phyloP scores from a whole-genome alignment of 2,113 vertebrate species.

The Willisornis vidua region DNA sequence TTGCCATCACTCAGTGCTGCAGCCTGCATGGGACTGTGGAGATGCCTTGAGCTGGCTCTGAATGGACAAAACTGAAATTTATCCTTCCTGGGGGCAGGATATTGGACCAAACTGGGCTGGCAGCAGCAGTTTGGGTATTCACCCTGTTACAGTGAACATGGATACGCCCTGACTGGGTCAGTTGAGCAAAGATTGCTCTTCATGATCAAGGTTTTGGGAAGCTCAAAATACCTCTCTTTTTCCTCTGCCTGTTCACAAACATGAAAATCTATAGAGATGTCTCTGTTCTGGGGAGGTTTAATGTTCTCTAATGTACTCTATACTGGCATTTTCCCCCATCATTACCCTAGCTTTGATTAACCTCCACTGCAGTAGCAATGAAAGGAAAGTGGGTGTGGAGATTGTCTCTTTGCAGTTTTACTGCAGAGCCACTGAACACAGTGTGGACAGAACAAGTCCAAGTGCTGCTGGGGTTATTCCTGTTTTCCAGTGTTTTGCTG shows the following conservation, averaged over 20 bases:
- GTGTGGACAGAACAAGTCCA: background rate
- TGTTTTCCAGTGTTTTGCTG: background rate
- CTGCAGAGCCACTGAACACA: background rate
- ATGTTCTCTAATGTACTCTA: background rate
- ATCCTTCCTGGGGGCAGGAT: background rate
- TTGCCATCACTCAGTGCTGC: background rate
- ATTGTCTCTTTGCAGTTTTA: background rate
- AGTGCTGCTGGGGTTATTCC: background rate
- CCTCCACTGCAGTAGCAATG: background rate
- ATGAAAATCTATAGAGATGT: background rate
- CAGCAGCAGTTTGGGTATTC: background rate
- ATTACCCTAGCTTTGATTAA: background rate
- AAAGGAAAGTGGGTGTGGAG: background rate
- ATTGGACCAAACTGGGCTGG: background rate
- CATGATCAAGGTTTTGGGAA: background rate
- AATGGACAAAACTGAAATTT: background rate
- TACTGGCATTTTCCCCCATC: background rate
- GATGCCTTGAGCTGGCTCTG: background rate
- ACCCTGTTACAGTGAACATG: background rate
- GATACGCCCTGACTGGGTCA: background rate
- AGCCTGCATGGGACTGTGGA: background rate
- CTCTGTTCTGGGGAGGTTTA: background rate
- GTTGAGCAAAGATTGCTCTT: background rate
- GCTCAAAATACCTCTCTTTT: background rate
- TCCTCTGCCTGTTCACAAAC: background rate